A percentile compares a stretch with the other conserved stretches of the same genome.
Evolutionary conservation across 2,888 invertebrate genomes (phyloP).

Genomic region (Epinotia brunnichana): DNA sequence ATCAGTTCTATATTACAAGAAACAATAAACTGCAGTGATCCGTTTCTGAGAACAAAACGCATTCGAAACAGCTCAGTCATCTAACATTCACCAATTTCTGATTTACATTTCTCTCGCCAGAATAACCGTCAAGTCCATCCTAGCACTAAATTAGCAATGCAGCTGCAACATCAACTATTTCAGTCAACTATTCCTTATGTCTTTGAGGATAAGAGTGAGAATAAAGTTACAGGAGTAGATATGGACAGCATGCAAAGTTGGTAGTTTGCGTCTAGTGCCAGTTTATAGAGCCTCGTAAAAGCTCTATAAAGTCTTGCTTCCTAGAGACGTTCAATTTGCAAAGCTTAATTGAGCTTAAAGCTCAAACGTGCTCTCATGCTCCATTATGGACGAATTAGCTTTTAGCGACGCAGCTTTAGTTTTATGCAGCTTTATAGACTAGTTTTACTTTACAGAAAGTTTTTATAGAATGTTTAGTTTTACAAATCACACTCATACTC

Average conservation of each 20-base stretch:
- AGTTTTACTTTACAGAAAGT: background rate
- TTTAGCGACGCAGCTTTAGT: conserved; percentile 32
- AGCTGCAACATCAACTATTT: background rate
- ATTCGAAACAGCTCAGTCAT: conserved; percentile 16
- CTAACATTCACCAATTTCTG: conserved; percentile 19
- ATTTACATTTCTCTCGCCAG: conserved; percentile 30
- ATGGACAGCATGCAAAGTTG: conserved; percentile 3
- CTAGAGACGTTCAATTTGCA: conserved; percentile 67
- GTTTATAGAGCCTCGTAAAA: conserved; percentile 63
- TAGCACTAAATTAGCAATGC: background rate
- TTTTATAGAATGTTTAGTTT: background rate
- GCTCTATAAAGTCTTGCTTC: conserved; percentile 63
- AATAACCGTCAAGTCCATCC: conserved; percentile 23
- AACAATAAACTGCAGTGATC: background rate
- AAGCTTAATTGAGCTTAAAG: conserved; percentile 66
- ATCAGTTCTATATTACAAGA: no score
- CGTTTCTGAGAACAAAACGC: conserved; percentile 2
- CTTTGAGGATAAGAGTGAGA: background rate
- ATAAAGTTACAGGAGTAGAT: background rate
- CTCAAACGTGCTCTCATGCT: conserved; percentile 57
- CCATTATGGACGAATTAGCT: conserved; percentile 64
- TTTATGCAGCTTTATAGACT: conserved; percentile 2
- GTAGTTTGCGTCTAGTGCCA: conserved; percentile 45
- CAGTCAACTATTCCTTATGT: background rate
- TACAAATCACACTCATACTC: no score